phyloP scores from a whole-genome alignment of 2,888 invertebrate species.

The Andrena hattorfiana region DNA sequence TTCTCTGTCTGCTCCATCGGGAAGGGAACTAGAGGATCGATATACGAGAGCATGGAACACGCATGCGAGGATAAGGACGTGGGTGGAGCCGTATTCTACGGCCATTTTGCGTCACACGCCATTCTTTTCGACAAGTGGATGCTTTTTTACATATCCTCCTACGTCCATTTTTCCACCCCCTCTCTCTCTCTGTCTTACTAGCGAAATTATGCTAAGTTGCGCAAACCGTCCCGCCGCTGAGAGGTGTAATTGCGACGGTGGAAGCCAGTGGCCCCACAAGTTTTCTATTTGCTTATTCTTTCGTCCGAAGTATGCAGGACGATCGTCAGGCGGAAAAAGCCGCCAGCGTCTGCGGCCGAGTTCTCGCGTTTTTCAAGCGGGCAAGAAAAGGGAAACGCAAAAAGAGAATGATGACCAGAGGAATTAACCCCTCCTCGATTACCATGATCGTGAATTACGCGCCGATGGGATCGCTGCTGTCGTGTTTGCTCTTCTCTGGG shows the following conservation, averaged over 20 bases:
- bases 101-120: constrained; percentile 66
- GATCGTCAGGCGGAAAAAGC: constrained; percentile 51
- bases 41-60: constrained; percentile 58
- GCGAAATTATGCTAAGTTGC: constrained; percentile 53
- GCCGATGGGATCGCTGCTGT: constrained; percentile 1
- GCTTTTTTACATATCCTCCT: constrained; percentile 22
- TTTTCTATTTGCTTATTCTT: constrained; percentile 73
- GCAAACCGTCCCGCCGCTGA: constrained; percentile 37
- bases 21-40: constrained; percentile 65
- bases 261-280: constrained; percentile 25
- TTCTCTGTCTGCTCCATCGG: constrained; percentile 16
- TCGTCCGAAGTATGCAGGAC: constrained; percentile 59
- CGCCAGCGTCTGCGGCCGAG: constrained; percentile 13
- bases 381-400: background rate
- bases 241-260: constrained; percentile 54
- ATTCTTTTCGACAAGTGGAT: constrained; percentile 36
- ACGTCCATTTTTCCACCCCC: background rate
- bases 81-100: constrained; percentile 70
- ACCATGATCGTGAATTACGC: constrained; percentile 28
- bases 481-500: background rate
- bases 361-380: background rate
- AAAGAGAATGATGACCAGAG: background rate
- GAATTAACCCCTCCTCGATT: constrained; percentile 28
- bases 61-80: constrained; percentile 73
- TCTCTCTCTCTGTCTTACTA: background rate